Evolutionary conservation across 1,140 invertebrate genomes (phyloP).

Genomic region (Drosophila ohnishii): DNA sequence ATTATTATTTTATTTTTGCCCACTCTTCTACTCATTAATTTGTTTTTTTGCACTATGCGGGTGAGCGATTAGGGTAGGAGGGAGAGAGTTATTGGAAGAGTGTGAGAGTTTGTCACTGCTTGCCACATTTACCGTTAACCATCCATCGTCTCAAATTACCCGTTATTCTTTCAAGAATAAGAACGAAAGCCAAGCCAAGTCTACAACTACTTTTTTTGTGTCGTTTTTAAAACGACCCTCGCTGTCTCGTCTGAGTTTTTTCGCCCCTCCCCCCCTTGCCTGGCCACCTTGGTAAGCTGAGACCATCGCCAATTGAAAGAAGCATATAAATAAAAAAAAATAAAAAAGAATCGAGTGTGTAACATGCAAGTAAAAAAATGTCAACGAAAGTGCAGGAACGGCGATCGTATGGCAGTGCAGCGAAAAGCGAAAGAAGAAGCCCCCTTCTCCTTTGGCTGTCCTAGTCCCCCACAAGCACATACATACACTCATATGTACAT

Average conservation of each 20-base stretch:
- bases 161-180: slow-evolving; percentile 16
- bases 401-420: slow-evolving; percentile 23
- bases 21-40: slow-evolving; percentile 2
- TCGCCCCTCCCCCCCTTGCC: not conserved
- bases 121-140: slow-evolving; percentile 47
- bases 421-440: slow-evolving; percentile 16
- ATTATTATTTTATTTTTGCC: not conserved
- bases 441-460: slow-evolving; percentile 3
- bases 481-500: not conserved
- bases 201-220: slow-evolving; percentile 22
- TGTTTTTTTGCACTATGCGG: slow-evolving; percentile 12
- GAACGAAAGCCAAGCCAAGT: slow-evolving; percentile 20
- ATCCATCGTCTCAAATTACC: slow-evolving; percentile 33
- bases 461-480: slow-evolving; percentile 21
- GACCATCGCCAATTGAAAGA: slow-evolving; percentile 25
- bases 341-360: slow-evolving; percentile 22
- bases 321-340: not conserved
- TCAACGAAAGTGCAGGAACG: slow-evolving; percentile 48
- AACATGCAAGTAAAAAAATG: slow-evolving; percentile 37
- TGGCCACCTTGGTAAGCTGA: slow-evolving; percentile 24
- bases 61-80: not conserved
- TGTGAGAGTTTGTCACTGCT: slow-evolving; percentile 5
- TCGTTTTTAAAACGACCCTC: slow-evolving; percentile 29
- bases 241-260: slow-evolving; percentile 24
- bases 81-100: not conserved